Evolutionary conservation across 2,888 invertebrate genomes (phyloP).

Genomic region (Tachystola acroxantha): DNA sequence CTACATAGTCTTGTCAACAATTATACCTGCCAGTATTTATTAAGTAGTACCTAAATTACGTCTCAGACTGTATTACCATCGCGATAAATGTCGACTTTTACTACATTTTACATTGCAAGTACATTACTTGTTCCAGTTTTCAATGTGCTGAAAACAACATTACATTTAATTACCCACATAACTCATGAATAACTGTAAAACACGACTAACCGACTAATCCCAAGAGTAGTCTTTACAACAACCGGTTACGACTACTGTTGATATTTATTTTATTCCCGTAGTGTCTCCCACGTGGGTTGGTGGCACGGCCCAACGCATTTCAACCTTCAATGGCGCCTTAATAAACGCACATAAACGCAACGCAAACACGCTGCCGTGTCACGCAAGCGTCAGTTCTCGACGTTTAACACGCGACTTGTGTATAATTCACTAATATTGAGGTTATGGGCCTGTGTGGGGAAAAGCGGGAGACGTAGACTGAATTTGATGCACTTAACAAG

Average conservation of each 20-base stretch:
- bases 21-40: too few species aligned
- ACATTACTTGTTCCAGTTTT: too few species aligned
- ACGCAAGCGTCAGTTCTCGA: slow-evolving; percentile 29
- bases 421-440: slow-evolving; percentile 3
- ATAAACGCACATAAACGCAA: slow-evolving; percentile 23
- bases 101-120: too few species aligned
- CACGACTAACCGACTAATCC: neutral
- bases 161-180: neutral
- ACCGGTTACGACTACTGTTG: neutral
- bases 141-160: too few species aligned
- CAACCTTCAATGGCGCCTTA: slow-evolving; percentile 20
- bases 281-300: slow-evolving; percentile 1
- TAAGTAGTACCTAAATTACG: too few species aligned
- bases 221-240: neutral
- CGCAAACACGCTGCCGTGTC: slow-evolving; percentile 27
- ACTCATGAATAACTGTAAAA: too few species aligned
- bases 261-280: neutral
- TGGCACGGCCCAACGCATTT: slow-evolving; percentile 12
- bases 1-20: too few species aligned
- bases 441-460: slow-evolving; percentile 1
- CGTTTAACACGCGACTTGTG: slow-evolving; percentile 25
- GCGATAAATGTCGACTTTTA: too few species aligned
- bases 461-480: neutral
- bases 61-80: too few species aligned
- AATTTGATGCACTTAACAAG: too few species aligned